Evolutionary conservation across 2,888 invertebrate species (phyloP), one percentile per base, ranked within the genome.

Genomic region (Lymantria dispar): DNA sequence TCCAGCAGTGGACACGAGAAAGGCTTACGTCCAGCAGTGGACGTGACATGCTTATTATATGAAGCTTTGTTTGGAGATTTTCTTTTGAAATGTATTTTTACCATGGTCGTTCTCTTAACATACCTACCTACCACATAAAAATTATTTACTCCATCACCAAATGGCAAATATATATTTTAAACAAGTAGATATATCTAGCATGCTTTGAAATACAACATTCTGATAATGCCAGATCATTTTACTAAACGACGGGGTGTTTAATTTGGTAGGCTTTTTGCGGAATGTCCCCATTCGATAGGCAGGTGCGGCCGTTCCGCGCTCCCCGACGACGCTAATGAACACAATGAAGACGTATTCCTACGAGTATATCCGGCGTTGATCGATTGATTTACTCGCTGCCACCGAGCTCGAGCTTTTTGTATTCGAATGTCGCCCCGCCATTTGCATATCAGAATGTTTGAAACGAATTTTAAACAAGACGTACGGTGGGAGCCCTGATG

Each of bases 321-420:
- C 67, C 62, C 64, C 76, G 73, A 64, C 84, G 83, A 83, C 89
- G 80, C 85, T 91, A 91, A 91, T 91, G 91, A 91, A 89, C 90
- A 89, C 90, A 90, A 91, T 91, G 90, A 90, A 89, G 89, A 89
- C 88, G 87, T 89, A 87, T 86, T 83, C 85, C 85, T 78, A 80
- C 83, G 78, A 81, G 75, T 79, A 81, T 88, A 89, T 90, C 90
- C 90, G 90, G 87, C 89, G 89, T 87, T 90, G 91, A 91, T 91
- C 91, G 91, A 91, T 91, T 90, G 91, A 90, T 90, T 89, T 90
- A 91, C 87, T 90, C 88, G 83, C 88, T 86, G 88, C 89, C 87
- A 88, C 88, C 89, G 87, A 75, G 85, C 80, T 83, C 87, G 81
- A 89, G 87, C 89, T 91, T 91, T 91, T 90, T 89, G 89, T 90